phyloP scores from a whole-genome alignment of 2,888 invertebrate species.

The Eretmocerus hayati region DNA sequence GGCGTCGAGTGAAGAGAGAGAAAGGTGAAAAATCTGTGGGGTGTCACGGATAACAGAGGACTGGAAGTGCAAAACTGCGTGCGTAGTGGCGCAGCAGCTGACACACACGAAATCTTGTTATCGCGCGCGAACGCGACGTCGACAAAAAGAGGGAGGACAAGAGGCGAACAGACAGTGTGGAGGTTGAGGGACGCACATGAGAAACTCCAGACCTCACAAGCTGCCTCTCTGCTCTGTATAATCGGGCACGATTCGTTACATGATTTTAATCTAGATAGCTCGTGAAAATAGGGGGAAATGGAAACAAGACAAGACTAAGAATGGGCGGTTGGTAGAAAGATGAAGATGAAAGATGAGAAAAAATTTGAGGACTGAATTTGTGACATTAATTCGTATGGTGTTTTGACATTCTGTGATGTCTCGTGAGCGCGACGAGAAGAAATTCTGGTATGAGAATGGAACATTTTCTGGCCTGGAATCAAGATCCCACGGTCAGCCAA shows the following conservation, averaged over 20 bases:
- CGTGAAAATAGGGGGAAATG: not conserved
- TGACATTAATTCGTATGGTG: too few relatives aligned
- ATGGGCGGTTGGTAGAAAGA: too few relatives aligned
- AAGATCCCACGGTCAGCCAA: too few relatives aligned
- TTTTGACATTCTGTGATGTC: too few relatives aligned
- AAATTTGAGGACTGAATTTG: too few relatives aligned
- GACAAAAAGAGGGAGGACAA: not conserved
- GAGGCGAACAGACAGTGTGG: not conserved
- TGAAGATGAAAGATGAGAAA: too few relatives aligned
- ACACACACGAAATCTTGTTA: conserved; percentile 22
- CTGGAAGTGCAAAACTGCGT: conserved; percentile 14
- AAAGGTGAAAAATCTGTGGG: not conserved
- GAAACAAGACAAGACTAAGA: too few relatives aligned
- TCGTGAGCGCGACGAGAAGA: too few relatives aligned
- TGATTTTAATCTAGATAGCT: conserved; percentile 13
- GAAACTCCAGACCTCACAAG: not conserved
- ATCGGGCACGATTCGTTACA: conserved; percentile 14
- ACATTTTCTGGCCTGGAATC: too few relatives aligned
- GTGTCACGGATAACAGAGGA: not conserved
- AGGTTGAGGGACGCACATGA: not conserved
- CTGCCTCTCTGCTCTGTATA: conserved; percentile 6
- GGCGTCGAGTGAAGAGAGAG: too few relatives aligned
- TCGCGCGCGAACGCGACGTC: conserved; percentile 3
- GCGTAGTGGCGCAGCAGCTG: conserved; percentile 20
- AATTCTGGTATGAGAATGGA: too few relatives aligned